Conservation (phyloP, 2,113 vertebrate genomes). For the Pycnonotus jocosus region DNA sequence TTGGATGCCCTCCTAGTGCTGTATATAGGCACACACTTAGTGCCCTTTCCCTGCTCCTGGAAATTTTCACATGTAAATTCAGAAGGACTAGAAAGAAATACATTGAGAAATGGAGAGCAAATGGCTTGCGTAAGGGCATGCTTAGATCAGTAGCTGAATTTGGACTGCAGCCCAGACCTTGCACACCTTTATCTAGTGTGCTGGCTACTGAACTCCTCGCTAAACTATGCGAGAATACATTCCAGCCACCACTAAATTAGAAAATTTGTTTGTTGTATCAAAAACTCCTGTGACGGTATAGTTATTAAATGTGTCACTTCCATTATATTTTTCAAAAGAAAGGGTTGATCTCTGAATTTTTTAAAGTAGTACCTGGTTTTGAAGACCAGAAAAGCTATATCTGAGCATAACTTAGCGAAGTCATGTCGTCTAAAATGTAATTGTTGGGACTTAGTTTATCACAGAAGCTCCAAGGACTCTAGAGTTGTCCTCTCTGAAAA, state of each 20-base stretch:
- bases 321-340: not conserved
- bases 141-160: not conserved
- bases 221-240: not conserved
- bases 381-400: not conserved
- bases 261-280: not conserved
- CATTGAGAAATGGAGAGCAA: not conserved
- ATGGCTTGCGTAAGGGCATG: not conserved
- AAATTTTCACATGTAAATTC: not conserved
- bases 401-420: not conserved
- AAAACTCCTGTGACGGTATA: not conserved
- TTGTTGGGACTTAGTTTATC: not conserved
- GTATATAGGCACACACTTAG: not conserved
- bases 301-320: not conserved
- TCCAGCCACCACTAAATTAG: not conserved
- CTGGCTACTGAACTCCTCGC: not conserved
- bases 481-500: not conserved
- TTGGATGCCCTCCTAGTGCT: not conserved
- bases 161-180: not conserved
- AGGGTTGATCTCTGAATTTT: rapidly evolving
- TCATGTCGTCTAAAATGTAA: not conserved
- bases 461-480: not conserved
- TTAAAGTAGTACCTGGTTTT: not conserved
- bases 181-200: not conserved
- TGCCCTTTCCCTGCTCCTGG: too few species aligned
- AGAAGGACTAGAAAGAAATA: not conserved